These are phyloP conservation scores for Scarus forsteni DNA, from an alignment of 2,797 vertebrate genomes.

Conservation along the genomic window DNA sequence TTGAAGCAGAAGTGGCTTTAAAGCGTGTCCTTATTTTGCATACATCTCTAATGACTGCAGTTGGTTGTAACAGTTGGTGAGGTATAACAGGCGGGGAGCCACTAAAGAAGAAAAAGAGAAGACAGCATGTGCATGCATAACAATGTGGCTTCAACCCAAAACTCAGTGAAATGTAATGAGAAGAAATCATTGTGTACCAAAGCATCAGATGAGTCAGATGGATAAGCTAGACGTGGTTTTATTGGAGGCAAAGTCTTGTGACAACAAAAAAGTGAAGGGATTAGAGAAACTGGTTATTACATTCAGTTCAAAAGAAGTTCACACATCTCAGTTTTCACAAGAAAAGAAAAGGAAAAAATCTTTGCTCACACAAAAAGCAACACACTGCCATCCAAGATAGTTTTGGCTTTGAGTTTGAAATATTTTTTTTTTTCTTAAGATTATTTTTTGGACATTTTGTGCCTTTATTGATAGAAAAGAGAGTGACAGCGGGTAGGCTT, in stretches of 20 bases:
- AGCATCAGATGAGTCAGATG: not conserved
- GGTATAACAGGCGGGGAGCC: not conserved
- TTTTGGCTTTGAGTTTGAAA: too few relatives aligned
- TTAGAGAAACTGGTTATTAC: too few relatives aligned
- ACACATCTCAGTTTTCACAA: not conserved
- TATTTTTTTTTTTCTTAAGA: too few relatives aligned
- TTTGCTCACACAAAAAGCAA: too few relatives aligned
- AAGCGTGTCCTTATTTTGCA: not conserved
- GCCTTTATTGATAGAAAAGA: too few relatives aligned
- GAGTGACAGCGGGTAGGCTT: too few relatives aligned
- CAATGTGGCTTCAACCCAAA: not conserved
- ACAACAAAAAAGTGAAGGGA: not conserved
- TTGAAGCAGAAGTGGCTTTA: too few relatives aligned
- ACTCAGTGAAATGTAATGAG: not conserved
- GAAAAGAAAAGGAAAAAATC: too few relatives aligned
- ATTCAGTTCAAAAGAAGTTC: not conserved
- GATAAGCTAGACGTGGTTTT: too few relatives aligned
- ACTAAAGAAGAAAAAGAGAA: not conserved
- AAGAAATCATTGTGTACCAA: not conserved
- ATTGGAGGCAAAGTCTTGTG: not conserved
- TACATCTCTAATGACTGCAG: not conserved
- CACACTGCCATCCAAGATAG: too few relatives aligned
- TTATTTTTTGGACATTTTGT: too few relatives aligned
- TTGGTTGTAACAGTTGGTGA: not conserved
- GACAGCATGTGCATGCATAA: not conserved